phyloP scores from a whole-genome alignment of 1,140 invertebrate species.

The Tetramorium alpestre region DNA sequence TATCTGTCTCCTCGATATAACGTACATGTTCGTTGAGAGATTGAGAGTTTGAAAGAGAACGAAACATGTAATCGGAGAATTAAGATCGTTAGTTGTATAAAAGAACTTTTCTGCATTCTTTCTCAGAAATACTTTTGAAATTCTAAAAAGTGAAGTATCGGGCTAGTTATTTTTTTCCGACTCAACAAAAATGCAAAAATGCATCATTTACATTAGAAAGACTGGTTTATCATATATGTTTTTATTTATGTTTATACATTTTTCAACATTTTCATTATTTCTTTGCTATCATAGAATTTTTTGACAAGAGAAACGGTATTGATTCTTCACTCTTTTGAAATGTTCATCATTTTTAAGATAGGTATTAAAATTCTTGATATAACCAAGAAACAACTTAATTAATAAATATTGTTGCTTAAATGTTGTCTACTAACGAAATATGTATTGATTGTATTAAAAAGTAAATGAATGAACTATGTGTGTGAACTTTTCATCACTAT shows the following conservation, averaged over 20 bases:
- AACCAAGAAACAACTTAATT: neutral
- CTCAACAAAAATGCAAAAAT: neutral
- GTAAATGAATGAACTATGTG: no score
- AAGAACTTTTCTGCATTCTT: neutral
- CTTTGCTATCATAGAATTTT: neutral
- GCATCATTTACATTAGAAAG: neutral
- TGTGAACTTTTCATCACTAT: neutral
- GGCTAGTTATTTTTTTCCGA: neutral
- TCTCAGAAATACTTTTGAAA: neutral
- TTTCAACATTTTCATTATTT: neutral
- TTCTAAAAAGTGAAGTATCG: neutral
- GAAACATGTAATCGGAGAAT: neutral
- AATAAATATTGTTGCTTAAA: neutral
- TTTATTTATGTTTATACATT: neutral
- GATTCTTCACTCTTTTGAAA: neutral
- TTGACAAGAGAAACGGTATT: neutral
- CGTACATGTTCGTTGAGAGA: constrained; percentile 1
- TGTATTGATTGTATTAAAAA: neutral
- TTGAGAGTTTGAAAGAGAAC: constrained; percentile 14
- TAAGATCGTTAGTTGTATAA: neutral
- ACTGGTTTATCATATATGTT: neutral
- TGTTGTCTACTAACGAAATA: neutral
- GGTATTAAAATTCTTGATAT: neutral
- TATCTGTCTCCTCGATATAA: constrained; percentile 78
- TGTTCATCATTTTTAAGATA: neutral